phyloP scores from a whole-genome alignment of 1,140 invertebrate species.

The Drosophila tristis region DNA sequence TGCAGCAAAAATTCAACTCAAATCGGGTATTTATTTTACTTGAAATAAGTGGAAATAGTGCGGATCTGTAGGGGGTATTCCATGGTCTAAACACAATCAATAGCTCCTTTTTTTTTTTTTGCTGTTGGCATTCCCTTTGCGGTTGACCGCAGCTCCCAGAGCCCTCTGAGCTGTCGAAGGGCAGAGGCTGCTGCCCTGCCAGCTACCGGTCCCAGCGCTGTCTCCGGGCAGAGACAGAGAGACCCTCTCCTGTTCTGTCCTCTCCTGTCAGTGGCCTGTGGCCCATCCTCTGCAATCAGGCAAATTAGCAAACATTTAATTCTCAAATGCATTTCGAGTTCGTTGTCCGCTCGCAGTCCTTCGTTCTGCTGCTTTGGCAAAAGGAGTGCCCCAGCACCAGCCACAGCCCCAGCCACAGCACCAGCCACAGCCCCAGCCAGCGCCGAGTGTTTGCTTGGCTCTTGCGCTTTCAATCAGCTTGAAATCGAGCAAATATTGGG shows the following conservation, averaged over 20 bases:
- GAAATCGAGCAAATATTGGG: slow-evolving; percentile 67
- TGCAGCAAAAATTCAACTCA: too few species aligned
- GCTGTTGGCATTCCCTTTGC: slow-evolving; percentile 19
- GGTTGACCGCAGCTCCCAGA: slow-evolving; percentile 23
- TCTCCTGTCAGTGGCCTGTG: slow-evolving; percentile 28
- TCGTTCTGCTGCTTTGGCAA: slow-evolving; percentile 44
- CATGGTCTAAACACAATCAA: too few species aligned
- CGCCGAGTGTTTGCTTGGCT: slow-evolving; percentile 29
- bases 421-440: not conserved
- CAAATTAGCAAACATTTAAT: slow-evolving; percentile 78
- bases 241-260: too few species aligned
- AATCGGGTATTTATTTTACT: too few species aligned
- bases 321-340: slow-evolving; percentile 68
- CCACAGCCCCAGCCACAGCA: not conserved
- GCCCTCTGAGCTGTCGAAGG: not conserved
- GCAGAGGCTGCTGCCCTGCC: not conserved
- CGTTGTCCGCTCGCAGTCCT: slow-evolving; percentile 66
- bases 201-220: not conserved
- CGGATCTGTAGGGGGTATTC: not conserved
- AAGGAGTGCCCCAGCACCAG: slow-evolving; percentile 11
- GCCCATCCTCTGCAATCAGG: slow-evolving; percentile 48
- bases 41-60: too few species aligned
- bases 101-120: not conserved
- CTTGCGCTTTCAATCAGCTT: slow-evolving; percentile 58
- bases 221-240: too few species aligned